These are phyloP conservation scores for Eptesicus fuscus DNA, from an alignment of 2,113 vertebrate species.

Conservation along the genomic window DNA sequence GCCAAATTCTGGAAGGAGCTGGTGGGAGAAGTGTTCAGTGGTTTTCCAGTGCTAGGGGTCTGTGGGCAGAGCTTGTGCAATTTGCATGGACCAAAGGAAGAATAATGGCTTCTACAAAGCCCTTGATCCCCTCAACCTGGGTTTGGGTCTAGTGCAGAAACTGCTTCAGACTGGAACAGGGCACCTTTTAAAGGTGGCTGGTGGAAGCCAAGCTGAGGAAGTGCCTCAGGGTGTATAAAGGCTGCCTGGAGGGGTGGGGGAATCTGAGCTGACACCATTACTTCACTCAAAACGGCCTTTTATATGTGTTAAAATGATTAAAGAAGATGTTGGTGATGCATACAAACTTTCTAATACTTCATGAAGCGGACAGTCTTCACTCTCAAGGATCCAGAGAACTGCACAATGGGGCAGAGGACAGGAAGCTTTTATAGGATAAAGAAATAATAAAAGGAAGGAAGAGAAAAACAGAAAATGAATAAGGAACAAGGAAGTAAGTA, in stretches of 20 bases:
- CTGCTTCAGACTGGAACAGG: not conserved
- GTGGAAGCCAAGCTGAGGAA: not conserved
- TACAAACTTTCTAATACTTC: not conserved
- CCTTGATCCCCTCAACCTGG: rapidly evolving
- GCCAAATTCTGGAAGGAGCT: not conserved
- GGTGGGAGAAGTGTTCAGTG: not conserved
- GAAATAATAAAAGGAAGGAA: not conserved
- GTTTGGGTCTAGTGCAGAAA: not conserved
- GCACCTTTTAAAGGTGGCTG: not conserved
- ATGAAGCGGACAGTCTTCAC: not conserved
- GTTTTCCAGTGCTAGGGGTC: not conserved
- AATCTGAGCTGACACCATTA: not conserved
- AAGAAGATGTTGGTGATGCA: not conserved
- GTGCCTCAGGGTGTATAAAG: rapidly evolving
- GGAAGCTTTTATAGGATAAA: not conserved
- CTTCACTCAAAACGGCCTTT: not conserved
- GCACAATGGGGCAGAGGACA: not conserved
- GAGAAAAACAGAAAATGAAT: not conserved
- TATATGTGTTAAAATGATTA: not conserved
- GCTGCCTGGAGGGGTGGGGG: no score
- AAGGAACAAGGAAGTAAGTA: not conserved
- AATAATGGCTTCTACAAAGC: rapidly evolving
- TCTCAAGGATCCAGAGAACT: not conserved
- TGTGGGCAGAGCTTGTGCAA: not conserved
- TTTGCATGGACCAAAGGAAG: not conserved